A percentile compares a stretch with the other conserved stretches of the same genome.
These are phyloP conservation scores for Actenoides lindsayi DNA, from an alignment of 2,113 vertebrate genomes.

Conservation along the genomic window DNA sequence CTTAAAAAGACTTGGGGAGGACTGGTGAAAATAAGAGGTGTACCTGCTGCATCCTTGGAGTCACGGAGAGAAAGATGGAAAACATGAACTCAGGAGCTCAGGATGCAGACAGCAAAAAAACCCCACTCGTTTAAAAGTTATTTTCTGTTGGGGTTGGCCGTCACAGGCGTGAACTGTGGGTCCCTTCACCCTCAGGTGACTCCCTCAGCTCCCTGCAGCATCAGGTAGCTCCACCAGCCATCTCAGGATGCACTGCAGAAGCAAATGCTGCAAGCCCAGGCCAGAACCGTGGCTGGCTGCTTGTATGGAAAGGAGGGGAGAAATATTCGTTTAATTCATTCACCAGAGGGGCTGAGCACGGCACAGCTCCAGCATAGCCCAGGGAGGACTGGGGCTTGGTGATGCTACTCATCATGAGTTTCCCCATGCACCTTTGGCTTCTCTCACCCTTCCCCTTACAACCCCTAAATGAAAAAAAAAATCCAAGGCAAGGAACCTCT, in stretches of 20 bases:
- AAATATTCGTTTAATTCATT: background rate
- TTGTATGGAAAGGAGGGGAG: background rate
- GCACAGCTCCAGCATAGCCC: background rate
- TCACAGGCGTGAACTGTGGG: background rate
- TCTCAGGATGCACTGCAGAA: background rate
- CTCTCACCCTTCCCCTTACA: background rate
- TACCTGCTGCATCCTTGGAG: background rate
- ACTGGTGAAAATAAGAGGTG: background rate
- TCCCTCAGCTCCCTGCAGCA: background rate
- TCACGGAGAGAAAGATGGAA: background rate
- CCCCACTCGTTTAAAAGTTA: accelerated
- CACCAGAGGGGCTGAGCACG: background rate
- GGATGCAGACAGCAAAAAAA: background rate
- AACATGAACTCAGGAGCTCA: background rate
- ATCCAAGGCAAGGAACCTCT: background rate
- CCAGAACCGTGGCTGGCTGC: background rate
- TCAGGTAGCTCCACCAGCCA: background rate
- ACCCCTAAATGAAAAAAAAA: background rate
- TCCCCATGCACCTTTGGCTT: background rate
- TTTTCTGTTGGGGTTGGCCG: background rate
- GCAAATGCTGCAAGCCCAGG: accelerated
- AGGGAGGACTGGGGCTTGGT: accelerated
- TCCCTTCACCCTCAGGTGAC: background rate
- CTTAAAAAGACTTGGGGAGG: background rate
- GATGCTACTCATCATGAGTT: background rate